Evolutionary conservation across 2,113 vertebrate genomes (phyloP), one percentile per base, ranked within the genome.

Genomic region (Vulpes lagopus): DNA sequence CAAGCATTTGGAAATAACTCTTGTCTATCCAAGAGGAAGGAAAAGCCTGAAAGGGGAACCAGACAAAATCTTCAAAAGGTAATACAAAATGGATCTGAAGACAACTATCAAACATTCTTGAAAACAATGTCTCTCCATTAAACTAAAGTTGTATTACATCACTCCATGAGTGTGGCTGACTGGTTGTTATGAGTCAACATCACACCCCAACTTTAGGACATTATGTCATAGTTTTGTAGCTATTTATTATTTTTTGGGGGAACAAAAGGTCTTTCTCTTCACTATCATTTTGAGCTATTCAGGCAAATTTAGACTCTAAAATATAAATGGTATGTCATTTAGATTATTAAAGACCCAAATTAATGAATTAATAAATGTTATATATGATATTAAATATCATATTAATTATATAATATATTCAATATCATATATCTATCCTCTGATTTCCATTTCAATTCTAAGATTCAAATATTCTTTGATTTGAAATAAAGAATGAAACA

Each of bases 101-200:
- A 88, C 16, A 73, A 73, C 67, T 79, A 53, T 38, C 80, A 91
- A 83, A 87, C 25, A 64, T 69, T 95, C 16, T 17, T n/a, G 55
- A 94, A 95, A 88, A 88, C n/a, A 73, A 27, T 94, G 35, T 67
- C 88, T 86, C 89, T 92, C 49, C 51, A 22, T 84, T 73, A 51
- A 3, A 82, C 8, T n/a, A 80, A 81, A 59, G 43, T 89, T 84
- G n/a, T 5, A 85, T 94, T 89, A 71, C 60, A 90, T 60, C 14
- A 60, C 57, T 64, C 43, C 74, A 17, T 76, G 84, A 69, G 38
- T 89, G 79, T 92, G 65, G 69, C 88, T 89, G 49, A 91, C 64
- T 91, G 79, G 90, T 88, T 94, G 55, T 60, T 91, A 93, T 94
- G 95, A 96, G 84, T 94, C 94, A 95, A 78, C 81, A 80, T 89